Evolutionary conservation across 2,113 vertebrate genomes (phyloP).

Genomic region (Mormyrus iriodes): DNA sequence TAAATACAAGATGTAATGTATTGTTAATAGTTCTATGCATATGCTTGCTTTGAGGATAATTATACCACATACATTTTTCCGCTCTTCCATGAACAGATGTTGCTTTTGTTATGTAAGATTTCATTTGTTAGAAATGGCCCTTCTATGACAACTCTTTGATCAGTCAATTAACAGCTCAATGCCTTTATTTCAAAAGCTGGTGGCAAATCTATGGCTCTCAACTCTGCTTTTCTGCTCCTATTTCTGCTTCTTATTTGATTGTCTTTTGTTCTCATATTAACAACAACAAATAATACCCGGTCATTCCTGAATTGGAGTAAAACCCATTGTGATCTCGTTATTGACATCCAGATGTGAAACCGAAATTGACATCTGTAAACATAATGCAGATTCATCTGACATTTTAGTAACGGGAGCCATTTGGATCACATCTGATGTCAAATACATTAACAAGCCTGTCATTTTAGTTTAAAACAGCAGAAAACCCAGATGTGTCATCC

Average conservation of each 20-base stretch:
- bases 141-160: conserved; percentile 41
- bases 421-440: not conserved
- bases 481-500: not conserved
- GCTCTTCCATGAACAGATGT: not conserved
- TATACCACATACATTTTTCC: not conserved
- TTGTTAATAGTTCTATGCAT: not conserved
- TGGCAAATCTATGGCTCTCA: not conserved
- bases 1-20: not conserved
- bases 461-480: not conserved
- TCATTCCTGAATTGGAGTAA: not conserved
- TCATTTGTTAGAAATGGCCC: conserved; percentile 35
- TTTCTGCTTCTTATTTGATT: not conserved
- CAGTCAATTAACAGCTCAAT: conserved; percentile 37
- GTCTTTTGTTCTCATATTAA: not conserved
- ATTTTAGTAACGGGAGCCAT: conserved; percentile 3
- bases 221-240: not conserved
- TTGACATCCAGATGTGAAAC: conserved; percentile 9
- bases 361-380: not conserved
- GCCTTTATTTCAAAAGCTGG: not conserved
- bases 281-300: not conserved
- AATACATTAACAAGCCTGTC: not conserved
- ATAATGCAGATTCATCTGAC: not conserved
- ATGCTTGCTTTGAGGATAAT: not conserved
- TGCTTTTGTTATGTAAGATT: conserved; percentile 34
- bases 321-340: not conserved